Evolutionary conservation across 2,113 vertebrate species (phyloP).

Genomic region (Tursiops truncatus): DNA sequence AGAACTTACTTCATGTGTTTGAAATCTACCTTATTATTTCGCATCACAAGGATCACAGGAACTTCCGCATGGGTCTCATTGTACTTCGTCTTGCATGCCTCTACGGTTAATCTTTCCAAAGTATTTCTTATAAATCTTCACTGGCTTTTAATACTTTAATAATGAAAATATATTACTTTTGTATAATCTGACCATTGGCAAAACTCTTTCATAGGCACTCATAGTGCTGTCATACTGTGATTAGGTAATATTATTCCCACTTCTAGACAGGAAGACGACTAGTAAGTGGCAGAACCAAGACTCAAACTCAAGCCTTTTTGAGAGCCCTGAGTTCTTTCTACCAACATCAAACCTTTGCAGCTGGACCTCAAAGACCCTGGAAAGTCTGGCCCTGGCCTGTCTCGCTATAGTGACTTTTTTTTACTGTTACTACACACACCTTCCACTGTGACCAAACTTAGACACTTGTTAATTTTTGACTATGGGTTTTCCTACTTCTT

Average conservation of each 20-base stretch:
- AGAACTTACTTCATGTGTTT: not conserved
- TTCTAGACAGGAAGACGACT: not conserved
- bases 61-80: not conserved
- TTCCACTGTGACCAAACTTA: not conserved
- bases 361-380: not conserved
- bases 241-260: not conserved
- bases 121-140: not conserved
- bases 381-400: not conserved
- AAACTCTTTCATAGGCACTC: not conserved
- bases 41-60: not conserved
- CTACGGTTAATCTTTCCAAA: not conserved
- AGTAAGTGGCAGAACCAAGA: not conserved
- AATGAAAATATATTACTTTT: not conserved
- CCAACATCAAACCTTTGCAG: not conserved
- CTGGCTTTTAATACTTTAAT: conserved; percentile 9
- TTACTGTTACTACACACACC: not conserved
- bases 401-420: not conserved
- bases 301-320: not conserved
- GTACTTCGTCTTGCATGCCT: not conserved
- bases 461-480: not conserved
- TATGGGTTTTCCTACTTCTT: not conserved
- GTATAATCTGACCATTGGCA: not conserved
- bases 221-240: not conserved
- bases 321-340: not conserved
- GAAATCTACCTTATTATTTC: not conserved